Conservation (phyloP, 1,140 invertebrate genomes). For the Caligus rogercresseyi region DNA sequence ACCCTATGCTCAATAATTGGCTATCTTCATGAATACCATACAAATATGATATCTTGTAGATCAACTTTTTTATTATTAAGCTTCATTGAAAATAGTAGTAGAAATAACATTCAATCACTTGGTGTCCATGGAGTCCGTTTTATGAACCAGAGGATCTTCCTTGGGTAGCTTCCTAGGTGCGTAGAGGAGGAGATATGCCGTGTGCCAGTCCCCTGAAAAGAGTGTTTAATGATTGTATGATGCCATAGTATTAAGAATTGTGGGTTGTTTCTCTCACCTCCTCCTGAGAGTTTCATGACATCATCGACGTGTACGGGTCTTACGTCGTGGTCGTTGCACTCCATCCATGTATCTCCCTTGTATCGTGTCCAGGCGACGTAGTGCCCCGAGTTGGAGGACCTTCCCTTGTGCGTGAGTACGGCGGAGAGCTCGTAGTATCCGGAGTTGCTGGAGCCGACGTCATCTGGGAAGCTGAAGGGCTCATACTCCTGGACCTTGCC, state of each 20-base stretch:
- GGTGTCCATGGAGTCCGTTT: no score
- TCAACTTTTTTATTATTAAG: no score
- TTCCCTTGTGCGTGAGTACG: slow-evolving; percentile 89
- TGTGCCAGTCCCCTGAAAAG: slow-evolving; percentile 81
- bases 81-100: no score
- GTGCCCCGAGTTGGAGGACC: slow-evolving; percentile 90
- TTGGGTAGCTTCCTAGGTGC: slow-evolving; percentile 44
- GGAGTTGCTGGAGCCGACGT: slow-evolving; percentile 69
- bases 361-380: slow-evolving; percentile 90
- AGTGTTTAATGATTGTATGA: not conserved
- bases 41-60: no score
- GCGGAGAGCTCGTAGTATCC: slow-evolving; percentile 88
- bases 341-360: slow-evolving; percentile 55
- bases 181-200: slow-evolving; percentile 90
- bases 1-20: no score
- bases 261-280: no score
- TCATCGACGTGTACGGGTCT: slow-evolving; percentile 75
- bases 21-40: no score
- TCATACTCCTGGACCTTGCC: slow-evolving; percentile 31
- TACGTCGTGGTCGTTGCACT: slow-evolving; percentile 92
- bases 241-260: not conserved
- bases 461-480: slow-evolving; percentile 62
- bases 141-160: no score
- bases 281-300: slow-evolving; percentile 85
- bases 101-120: no score